Evolutionary conservation across 1,140 invertebrate species (phyloP), one percentile per base, ranked within the genome.

Genomic region (Eriocheir sinensis): DNA sequence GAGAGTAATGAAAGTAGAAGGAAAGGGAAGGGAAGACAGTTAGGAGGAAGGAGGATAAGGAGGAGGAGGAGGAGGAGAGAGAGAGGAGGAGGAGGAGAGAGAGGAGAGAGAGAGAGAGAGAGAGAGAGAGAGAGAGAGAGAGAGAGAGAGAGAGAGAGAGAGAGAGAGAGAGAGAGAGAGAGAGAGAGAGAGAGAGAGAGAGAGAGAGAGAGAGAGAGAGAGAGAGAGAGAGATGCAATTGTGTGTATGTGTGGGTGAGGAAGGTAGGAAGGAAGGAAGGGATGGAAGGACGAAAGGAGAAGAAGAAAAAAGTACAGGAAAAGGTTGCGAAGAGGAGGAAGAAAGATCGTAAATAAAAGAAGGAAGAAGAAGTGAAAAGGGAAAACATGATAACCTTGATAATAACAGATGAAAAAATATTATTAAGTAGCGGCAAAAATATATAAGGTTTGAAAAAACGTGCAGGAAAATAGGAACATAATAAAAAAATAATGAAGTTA

Each of bases 61-160:
- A n/a, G 27, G 60, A 72, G 27, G n/a, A 72, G 60, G 60, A 72
- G n/a, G 21, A n/a, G 9, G 2, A 72, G 60, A 72, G 60, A 72
- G 60, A 72, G 60, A 72, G 60, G n/a, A n/a, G n/a, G 60, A n/a
- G 60, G n/a, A n/a, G n/a, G 60, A 72, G 60, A 72, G 60, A 72
- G 27, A 15, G 15, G 44, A 48, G 44, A 48, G 44, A 48, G 44
- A 48, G 44, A 48, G 44, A 48, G 15, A 48, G 44, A 48, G 44
- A 48, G 44, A 48, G 44, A 48, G 44, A 48, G 44, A 15, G 15
- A 48, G 44, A 48, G 44, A 48, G 44, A 48, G 44, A 48, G 44
- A 48, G 44, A 48, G 44, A 48, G 44, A 48, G 44, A 48, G 44
- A 48, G 44, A 48, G 44, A 48, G 44, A 48, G 44, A 48, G 44